Percentiles rank a stretch among this genome's conserved stretches.
Evolutionary conservation across 2,888 invertebrate species (phyloP).

Genomic region (Branchellion lobata): DNA sequence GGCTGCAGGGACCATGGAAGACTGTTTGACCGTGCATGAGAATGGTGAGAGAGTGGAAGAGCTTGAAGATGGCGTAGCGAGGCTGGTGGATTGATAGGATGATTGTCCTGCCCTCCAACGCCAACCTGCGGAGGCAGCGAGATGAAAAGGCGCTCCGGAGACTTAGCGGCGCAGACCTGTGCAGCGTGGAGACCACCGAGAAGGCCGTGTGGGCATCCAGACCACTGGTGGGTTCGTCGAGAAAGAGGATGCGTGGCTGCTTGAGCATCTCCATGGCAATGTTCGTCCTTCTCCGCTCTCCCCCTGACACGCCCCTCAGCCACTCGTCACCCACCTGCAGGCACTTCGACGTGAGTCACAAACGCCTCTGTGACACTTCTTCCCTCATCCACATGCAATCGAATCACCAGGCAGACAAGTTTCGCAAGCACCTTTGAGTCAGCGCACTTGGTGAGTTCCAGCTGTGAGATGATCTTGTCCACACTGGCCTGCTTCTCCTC

Average conservation of each 20-base stretch:
- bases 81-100: constrained; percentile 63
- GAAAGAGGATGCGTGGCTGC: constrained; percentile 60
- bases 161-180: constrained; percentile 53
- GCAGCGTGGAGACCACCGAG: constrained; percentile 59
- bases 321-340: constrained; percentile 61
- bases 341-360: too few species aligned
- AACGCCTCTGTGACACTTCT: too few species aligned
- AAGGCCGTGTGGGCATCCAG: constrained; percentile 62
- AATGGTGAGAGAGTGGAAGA: constrained; percentile 60
- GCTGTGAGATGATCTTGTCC: constrained; percentile 58
- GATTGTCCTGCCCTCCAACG: constrained; percentile 59
- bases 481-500: constrained; percentile 55
- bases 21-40: constrained; percentile 58
- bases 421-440: constrained; percentile 57
- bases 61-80: constrained; percentile 60
- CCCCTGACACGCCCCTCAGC: constrained; percentile 62
- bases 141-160: not conserved
- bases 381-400: too few species aligned
- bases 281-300: constrained; percentile 61
- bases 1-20: constrained; percentile 58
- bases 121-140: constrained; percentile 53
- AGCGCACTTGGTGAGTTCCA: constrained; percentile 59
- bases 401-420: too few species aligned
- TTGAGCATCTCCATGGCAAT: constrained; percentile 63
- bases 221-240: constrained; percentile 63